These are phyloP conservation scores for Amphiprion percula DNA, from an alignment of 2,113 vertebrate genomes.

Conservation along the genomic window DNA sequence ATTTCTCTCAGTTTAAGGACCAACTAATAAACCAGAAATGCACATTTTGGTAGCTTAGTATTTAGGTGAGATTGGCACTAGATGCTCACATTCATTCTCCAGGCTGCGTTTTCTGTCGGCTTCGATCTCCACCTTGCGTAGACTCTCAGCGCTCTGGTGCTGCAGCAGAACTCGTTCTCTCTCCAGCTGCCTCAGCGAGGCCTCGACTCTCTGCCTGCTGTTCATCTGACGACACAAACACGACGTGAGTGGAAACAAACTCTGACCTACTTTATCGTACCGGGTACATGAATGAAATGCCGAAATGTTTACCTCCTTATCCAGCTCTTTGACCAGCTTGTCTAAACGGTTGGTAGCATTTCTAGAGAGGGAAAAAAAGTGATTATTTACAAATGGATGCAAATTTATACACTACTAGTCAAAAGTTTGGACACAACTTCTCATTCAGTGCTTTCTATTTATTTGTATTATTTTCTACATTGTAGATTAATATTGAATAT, in stretches of 20 bases:
- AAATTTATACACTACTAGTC: background rate
- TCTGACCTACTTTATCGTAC: background rate
- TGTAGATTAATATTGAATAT: too few relatives aligned
- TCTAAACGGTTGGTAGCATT: slow-evolving; percentile 91
- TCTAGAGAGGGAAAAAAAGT: slow-evolving; percentile 76
- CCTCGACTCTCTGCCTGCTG: slow-evolving; percentile 91
- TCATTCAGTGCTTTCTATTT: too few relatives aligned
- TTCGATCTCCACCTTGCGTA: slow-evolving; percentile 93
- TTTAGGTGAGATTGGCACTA: background rate
- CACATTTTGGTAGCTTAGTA: background rate
- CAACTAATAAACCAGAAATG: background rate
- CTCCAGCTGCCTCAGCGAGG: slow-evolving; percentile 91
- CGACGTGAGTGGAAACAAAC: slow-evolving; percentile 12
- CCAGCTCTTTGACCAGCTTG: slow-evolving; percentile 93
- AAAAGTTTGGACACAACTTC: too few relatives aligned
- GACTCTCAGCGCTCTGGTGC: slow-evolving; percentile 92
- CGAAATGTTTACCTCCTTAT: slow-evolving; percentile 89
- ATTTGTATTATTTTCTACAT: too few relatives aligned
- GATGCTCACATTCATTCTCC: slow-evolving; percentile 91
- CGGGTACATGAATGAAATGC: background rate
- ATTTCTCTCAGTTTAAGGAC: background rate
- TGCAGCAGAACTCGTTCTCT: slow-evolving; percentile 94
- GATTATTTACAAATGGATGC: background rate
- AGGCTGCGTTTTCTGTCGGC: slow-evolving; percentile 92
- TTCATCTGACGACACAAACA: slow-evolving; percentile 85